Conservation (phyloP, 37 sponge, comb jelly and placozoan genomes). For the Oopsacas minuta region DNA sequence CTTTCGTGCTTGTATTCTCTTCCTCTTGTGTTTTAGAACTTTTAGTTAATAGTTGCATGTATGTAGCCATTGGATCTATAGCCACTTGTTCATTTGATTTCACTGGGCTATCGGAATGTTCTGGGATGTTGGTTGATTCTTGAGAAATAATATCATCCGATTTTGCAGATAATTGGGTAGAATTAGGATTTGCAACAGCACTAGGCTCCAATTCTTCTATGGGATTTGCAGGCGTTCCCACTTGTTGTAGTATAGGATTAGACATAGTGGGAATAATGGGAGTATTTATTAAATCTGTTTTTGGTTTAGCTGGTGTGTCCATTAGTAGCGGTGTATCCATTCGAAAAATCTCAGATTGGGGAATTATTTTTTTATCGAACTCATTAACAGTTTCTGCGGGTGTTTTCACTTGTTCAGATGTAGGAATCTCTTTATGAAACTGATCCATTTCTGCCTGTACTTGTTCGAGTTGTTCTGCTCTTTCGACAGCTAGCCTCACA, state of each 20-base stretch:
- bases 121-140: no score
- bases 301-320: background rate
- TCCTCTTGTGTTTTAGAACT: background rate
- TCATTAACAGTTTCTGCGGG: no score
- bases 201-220: background rate
- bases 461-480: background rate
- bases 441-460: background rate
- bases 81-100: background rate
- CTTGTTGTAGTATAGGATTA: background rate
- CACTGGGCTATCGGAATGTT: background rate
- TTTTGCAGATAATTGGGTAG: background rate
- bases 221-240: background rate
- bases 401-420: no score
- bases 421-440: no score
- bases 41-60: background rate
- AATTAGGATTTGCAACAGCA: background rate
- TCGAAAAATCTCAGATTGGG: no score
- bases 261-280: background rate
- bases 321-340: background rate
- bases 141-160: background rate
- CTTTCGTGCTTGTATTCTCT: background rate
- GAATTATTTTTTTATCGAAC: no score
- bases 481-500: background rate
- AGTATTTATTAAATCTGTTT: background rate
- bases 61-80: background rate